Evolutionary conservation across 2,888 invertebrate species (phyloP).

Genomic region (Drosophila pegasa): DNA sequence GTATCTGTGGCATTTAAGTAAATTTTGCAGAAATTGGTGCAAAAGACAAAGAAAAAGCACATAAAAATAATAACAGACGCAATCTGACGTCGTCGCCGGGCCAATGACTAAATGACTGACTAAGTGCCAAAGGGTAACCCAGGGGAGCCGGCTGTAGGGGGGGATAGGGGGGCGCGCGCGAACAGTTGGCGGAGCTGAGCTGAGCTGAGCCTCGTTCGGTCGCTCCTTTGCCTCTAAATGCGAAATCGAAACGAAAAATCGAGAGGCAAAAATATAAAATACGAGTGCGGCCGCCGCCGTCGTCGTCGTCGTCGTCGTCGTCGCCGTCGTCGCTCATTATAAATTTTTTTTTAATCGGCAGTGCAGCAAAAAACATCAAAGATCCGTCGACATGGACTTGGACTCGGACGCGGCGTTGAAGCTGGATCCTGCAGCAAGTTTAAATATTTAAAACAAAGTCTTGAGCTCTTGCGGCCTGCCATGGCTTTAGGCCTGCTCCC

Average conservation of each 20-base stretch:
- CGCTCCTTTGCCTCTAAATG: conserved; percentile 49
- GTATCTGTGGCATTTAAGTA: conserved; percentile 72
- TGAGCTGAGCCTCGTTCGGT: conserved; percentile 2
- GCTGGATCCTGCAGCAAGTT: conserved; percentile 70
- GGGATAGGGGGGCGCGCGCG: no score
- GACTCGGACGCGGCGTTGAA: conserved; percentile 20
- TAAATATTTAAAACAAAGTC: conserved; percentile 80
- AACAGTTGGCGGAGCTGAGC: conserved; percentile 1
- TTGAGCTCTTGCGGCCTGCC: conserved; percentile 50
- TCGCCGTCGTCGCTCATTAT: conserved; percentile 69
- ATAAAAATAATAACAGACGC: conserved; percentile 80
- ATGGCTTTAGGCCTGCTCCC: conserved; percentile 42
- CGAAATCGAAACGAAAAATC: conserved; percentile 78
- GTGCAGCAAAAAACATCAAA: conserved; percentile 73
- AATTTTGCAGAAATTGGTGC: conserved; percentile 80
- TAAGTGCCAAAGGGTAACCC: conserved; percentile 72
- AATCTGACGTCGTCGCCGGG: conserved; percentile 64
- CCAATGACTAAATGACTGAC: conserved; percentile 79
- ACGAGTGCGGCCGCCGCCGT: conserved; percentile 64
- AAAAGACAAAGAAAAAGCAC: conserved; percentile 80
- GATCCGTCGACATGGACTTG: conserved; percentile 66
- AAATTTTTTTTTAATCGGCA: conserved; percentile 73
- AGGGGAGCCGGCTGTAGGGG: not conserved
- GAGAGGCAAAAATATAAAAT: conserved; percentile 75
- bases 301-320: conserved; percentile 21